Evolutionary conservation across 2,797 vertebrate species (phyloP), one percentile per base, ranked within the genome.

Genomic region (Acanthornis magna): DNA sequence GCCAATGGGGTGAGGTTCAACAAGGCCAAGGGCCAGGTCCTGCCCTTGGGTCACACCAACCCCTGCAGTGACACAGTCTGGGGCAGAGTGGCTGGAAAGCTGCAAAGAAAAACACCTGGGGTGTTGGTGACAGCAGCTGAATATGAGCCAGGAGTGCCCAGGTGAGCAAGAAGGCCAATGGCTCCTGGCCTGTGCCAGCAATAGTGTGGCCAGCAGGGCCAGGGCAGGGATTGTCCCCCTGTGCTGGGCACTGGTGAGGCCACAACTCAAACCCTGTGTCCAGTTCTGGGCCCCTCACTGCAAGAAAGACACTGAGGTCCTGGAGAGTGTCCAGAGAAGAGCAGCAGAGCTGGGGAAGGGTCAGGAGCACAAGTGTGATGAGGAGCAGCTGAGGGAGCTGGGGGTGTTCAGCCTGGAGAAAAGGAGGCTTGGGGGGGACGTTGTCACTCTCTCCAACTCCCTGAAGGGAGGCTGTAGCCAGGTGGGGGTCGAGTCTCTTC

Each of bases 341-440:
- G 2, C 29, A 79, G 0, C 0, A 0, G 27, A 21, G 29, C 14
- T 72, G 23, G 4, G n/a, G 1, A 78, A 7, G 36, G 27, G 21
- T 1, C 38, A 65, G 7, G 25, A 61, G 30, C 9, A 65, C 42
- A 17, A 8, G 19, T 55, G 15, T 10, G 8, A 1, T 13, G 40
- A 82, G 45, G 12, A 60, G 17, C 1, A 1, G 8, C 51, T 92
- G 66, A 62, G 10, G 43, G 42, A 85, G 1, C n/a, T 43, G 38
- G 10, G 16, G 4, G 2, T 13, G 21, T 53, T 85, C 1, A 78
- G 5, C 34, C 34, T 72, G 34, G 22, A 76, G 36, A 60, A 67
- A 5, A 68, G 45, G 15, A 85, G 11, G 14, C 13, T 85, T 14
- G n/a, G 36, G 19, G 9, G 10, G 10, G 7, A 36, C 14, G 20